Conservation (phyloP, 2,888 invertebrate genomes). For the Timema cristinae region DNA sequence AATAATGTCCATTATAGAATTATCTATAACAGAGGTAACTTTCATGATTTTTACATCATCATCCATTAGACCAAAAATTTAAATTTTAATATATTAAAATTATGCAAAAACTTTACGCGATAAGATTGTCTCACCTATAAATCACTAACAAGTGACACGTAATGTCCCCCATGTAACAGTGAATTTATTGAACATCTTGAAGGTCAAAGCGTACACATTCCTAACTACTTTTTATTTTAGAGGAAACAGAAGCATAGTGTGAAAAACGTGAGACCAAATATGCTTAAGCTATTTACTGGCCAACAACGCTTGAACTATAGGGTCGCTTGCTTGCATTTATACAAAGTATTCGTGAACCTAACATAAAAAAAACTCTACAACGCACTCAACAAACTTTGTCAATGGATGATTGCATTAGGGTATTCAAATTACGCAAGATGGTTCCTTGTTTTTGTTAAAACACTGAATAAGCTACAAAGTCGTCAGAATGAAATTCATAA, state of each 20-base stretch:
- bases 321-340: constrained; percentile 6
- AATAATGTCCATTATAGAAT: too few species aligned
- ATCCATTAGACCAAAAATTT: too few species aligned
- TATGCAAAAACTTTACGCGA: too few species aligned
- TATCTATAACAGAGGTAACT: too few species aligned
- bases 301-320: constrained; percentile 1
- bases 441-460: background rate
- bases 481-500: background rate
- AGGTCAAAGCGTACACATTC: background rate
- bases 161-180: constrained; percentile 7
- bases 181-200: constrained; percentile 1
- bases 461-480: constrained; percentile 4
- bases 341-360: constrained; percentile 11
- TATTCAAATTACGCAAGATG: too few species aligned
- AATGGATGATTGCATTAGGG: too few species aligned
- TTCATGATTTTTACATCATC: too few species aligned
- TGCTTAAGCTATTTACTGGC: constrained; percentile 11
- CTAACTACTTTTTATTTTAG: background rate
- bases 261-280: background rate
- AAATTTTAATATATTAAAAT: too few species aligned
- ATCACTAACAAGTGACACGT: background rate
- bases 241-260: background rate
- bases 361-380: background rate
- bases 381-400: too few species aligned
- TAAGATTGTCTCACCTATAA: too few species aligned